Conservation (phyloP, 2,113 vertebrate species). For the Crocuta crocuta region DNA sequence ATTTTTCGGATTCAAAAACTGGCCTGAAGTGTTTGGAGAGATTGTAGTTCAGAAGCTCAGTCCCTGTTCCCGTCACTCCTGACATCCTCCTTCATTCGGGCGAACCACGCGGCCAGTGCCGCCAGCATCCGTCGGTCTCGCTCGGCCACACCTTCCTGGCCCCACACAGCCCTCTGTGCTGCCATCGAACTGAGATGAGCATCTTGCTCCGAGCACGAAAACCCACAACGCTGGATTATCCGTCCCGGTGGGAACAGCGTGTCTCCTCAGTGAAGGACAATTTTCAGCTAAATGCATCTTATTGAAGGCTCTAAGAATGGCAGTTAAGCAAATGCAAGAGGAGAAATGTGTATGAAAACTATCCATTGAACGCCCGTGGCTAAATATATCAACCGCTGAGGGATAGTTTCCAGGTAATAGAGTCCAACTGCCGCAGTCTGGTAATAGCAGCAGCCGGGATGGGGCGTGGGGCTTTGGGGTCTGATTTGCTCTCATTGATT, state of each 20-base stretch:
- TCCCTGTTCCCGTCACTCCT: too few species aligned
- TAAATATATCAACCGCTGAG: slow-evolving; percentile 59
- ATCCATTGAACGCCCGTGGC: slow-evolving; percentile 27
- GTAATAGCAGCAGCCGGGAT: neutral
- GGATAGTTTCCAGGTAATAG: slow-evolving; percentile 45
- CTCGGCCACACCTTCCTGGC: too few species aligned
- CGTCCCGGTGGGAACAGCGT: slow-evolving; percentile 44
- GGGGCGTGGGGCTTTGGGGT: neutral
- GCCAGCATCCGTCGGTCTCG: too few species aligned
- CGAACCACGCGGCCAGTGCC: neutral
- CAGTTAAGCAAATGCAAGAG: slow-evolving; percentile 69
- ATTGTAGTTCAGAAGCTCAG: neutral
- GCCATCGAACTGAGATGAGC: neutral
- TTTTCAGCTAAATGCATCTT: slow-evolving; percentile 77
- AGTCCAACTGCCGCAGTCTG: slow-evolving; percentile 41
- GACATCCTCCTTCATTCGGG: neutral
- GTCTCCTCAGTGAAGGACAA: slow-evolving; percentile 68
- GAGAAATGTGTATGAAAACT: slow-evolving; percentile 69
- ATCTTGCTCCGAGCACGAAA: slow-evolving; percentile 8
- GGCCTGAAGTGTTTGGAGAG: neutral
- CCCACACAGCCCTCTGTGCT: neutral
- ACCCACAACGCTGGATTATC: slow-evolving; percentile 27
- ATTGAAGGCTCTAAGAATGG: slow-evolving; percentile 70
- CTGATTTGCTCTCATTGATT: slow-evolving; percentile 84
- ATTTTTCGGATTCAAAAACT: neutral